Percentiles rank a stretch among this genome's conserved stretches.
These are phyloP conservation scores for Oppia nitens DNA, from an alignment of 1,140 invertebrate species.

Conservation along the genomic window DNA sequence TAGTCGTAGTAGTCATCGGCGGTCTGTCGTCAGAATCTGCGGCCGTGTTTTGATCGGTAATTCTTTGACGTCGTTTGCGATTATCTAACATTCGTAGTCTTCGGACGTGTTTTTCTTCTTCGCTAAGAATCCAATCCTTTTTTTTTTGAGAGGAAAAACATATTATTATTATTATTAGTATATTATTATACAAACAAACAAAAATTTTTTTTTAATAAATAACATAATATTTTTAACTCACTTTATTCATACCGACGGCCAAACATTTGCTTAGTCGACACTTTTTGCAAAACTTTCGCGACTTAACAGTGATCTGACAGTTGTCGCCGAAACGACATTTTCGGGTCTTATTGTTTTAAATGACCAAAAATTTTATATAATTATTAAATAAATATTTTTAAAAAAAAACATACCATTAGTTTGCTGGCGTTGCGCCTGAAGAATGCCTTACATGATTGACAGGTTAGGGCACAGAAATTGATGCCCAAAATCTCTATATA, in stretches of 20 bases:
- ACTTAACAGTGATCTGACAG: conserved; percentile 80
- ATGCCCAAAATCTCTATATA: no score
- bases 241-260: conserved; percentile 84
- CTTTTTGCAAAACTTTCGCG: conserved; percentile 85
- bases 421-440: conserved; percentile 93
- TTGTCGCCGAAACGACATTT: conserved; percentile 82
- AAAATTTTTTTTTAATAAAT: neutral
- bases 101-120: conserved; percentile 94
- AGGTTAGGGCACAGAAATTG: conserved; percentile 94
- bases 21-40: no score
- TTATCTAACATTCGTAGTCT: no score
- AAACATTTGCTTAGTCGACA: conserved; percentile 88
- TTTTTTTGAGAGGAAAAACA: neutral
- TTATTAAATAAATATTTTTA: conserved; percentile 51
- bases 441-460: conserved; percentile 95
- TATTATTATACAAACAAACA: neutral
- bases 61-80: no score
- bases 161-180: neutral
- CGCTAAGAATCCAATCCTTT: conserved; percentile 44
- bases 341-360: conserved; percentile 62
- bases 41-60: no score
- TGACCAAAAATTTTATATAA: no score
- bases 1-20: no score
- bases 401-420: no score
- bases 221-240: no score